Evolutionary conservation across 2,113 vertebrate species (phyloP).

Genomic region (Ibidorhyncha struthersii): DNA sequence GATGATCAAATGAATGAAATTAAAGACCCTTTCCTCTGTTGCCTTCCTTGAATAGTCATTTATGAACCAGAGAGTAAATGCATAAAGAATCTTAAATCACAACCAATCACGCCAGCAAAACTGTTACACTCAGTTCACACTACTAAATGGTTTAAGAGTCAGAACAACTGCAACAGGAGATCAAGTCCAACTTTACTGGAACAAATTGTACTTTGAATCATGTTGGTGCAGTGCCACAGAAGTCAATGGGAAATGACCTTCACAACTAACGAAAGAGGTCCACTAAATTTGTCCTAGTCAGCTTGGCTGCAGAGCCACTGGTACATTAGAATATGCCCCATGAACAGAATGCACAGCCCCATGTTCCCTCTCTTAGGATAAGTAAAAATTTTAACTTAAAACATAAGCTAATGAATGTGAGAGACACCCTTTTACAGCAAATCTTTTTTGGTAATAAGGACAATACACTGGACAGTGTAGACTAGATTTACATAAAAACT

Average conservation of each 20-base stretch:
- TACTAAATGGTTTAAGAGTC: not conserved
- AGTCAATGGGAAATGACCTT: constrained; percentile 25
- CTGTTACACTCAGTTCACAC: not conserved
- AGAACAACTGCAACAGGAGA: not conserved
- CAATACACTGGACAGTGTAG: not conserved
- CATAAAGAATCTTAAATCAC: not conserved
- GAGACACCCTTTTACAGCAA: not conserved
- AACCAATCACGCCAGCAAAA: not conserved
- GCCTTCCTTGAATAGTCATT: not conserved
- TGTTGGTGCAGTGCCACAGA: not conserved
- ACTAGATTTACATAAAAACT: not conserved
- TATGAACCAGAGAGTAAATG: not conserved
- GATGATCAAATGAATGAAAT: not conserved
- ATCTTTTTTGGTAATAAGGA: not conserved
- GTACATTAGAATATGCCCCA: too few relatives aligned
- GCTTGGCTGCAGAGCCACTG: not conserved
- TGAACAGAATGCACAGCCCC: not conserved
- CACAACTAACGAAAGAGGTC: not conserved
- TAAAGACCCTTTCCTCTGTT: not conserved
- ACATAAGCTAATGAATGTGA: not conserved
- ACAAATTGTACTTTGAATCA: constrained; percentile 38
- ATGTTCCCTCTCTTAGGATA: not conserved
- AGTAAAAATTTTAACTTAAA: not conserved
- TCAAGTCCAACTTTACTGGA: not conserved
- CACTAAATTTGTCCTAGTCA: not conserved